Conservation (phyloP, 1,140 invertebrate genomes). For the Magallana ariakensis region DNA sequence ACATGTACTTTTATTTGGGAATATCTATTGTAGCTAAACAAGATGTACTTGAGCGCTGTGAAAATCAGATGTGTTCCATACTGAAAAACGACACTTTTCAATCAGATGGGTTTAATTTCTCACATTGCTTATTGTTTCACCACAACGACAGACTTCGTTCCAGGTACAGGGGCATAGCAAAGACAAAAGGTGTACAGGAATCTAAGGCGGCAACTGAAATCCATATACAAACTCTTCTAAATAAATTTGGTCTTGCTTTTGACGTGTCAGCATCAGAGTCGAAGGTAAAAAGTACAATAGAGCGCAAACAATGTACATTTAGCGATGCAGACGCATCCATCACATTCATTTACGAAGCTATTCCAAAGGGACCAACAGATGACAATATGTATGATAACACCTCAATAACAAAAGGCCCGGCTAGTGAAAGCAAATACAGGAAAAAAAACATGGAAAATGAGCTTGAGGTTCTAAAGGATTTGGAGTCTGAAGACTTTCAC, state of each 20-base stretch:
- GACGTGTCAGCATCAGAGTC: neutral
- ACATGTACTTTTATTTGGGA: no score
- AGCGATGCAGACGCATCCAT: neutral
- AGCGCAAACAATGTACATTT: constrained; percentile 14
- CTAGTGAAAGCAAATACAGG: neutral
- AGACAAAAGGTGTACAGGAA: neutral
- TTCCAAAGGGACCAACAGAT: neutral
- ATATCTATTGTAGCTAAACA: neutral
- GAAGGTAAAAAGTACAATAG: neutral
- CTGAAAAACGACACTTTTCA: neutral
- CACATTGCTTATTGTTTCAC: neutral
- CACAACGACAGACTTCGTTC: neutral
- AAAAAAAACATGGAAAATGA: neutral
- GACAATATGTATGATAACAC: neutral
- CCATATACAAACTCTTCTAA: neutral
- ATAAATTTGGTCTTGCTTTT: neutral
- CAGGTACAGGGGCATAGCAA: neutral
- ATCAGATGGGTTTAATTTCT: neutral
- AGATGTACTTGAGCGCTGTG: neutral
- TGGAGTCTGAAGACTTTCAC: neutral
- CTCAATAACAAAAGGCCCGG: neutral
- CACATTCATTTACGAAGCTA: neutral
- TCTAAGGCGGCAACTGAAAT: neutral
- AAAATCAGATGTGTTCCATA: neutral
- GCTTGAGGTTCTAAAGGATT: no score